These are phyloP conservation scores for rat (Rattus norvegicus) DNA, from an alignment of 2,113 vertebrate genomes.

Conservation along the genomic window DNA sequence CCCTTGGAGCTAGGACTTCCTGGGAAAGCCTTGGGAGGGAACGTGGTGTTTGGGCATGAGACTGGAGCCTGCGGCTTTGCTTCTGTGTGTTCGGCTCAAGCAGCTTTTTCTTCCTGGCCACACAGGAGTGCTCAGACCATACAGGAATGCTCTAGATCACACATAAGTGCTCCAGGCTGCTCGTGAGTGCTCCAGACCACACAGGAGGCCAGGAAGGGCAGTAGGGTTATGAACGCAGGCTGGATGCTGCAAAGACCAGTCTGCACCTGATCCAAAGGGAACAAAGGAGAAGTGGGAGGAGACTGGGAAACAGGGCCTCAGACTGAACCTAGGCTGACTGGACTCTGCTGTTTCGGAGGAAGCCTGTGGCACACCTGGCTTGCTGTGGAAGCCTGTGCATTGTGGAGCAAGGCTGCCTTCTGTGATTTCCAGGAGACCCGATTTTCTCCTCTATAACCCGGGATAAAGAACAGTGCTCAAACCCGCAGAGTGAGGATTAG, in stretches of 20 bases:
- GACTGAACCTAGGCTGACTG: neutral
- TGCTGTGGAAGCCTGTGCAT: too few relatives aligned
- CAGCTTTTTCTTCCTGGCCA: neutral
- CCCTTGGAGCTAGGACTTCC: rapidly evolving
- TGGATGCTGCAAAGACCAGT: too few relatives aligned
- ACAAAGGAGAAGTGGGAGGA: neutral
- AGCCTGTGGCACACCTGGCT: neutral
- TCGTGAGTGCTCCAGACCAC: too few relatives aligned
- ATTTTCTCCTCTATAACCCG: neutral
- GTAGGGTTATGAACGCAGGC: rapidly evolving
- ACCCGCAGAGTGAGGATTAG: neutral
- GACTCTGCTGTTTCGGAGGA: neutral
- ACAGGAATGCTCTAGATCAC: too few relatives aligned
- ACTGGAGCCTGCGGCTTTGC: rapidly evolving
- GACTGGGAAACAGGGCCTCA: neutral
- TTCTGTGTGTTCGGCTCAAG: neutral
- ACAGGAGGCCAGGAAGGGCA: neutral
- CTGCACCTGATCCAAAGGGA: neutral
- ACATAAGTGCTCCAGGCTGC: too few relatives aligned
- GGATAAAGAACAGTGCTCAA: too few relatives aligned
- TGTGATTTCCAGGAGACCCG: neutral
- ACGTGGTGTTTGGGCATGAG: neutral
- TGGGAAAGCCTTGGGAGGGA: neutral
- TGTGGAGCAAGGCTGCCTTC: neutral
- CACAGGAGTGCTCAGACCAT: too few relatives aligned